Evolutionary conservation across 2,888 invertebrate genomes (phyloP).

Genomic region (Dynastes maya): DNA sequence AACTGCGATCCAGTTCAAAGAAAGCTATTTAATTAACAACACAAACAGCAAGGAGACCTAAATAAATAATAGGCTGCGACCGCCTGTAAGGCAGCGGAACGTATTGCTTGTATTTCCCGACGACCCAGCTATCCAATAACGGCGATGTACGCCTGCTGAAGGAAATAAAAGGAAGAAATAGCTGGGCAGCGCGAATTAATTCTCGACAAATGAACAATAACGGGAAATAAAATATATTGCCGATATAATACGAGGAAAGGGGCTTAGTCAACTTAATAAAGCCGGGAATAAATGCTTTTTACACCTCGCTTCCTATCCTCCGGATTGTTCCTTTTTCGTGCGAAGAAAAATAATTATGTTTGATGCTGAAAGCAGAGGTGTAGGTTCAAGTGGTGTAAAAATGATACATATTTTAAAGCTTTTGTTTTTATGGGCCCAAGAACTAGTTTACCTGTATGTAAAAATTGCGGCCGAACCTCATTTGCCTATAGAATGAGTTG

Average conservation of each 20-base stretch:
- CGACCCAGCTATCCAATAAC: neutral
- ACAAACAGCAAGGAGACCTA: constrained; percentile 11
- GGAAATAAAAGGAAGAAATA: constrained; percentile 12
- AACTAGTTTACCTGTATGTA: no score
- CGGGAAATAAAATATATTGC: constrained; percentile 33
- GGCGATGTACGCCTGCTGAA: neutral
- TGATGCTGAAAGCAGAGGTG: no score
- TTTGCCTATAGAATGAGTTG: no score
- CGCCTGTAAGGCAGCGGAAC: neutral
- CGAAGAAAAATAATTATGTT: no score
- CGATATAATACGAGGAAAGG: constrained; percentile 6
- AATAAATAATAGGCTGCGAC: constrained; percentile 15
- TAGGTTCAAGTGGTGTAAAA: no score
- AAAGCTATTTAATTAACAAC: constrained; percentile 31
- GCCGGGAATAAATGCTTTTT: constrained; percentile 29
- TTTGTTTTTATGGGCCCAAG: no score
- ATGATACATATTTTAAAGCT: no score
- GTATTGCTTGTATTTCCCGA: constrained; percentile 15
- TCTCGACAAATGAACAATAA: constrained; percentile 20
- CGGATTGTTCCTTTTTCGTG: neutral
- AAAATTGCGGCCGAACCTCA: no score
- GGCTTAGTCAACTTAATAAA: constrained; percentile 8
- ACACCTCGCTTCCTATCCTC: constrained; percentile 8
- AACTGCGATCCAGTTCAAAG: constrained; percentile 4
- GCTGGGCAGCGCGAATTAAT: constrained; percentile 2